These are phyloP conservation scores for Drosophila sordidula DNA, from an alignment of 2,888 invertebrate genomes.

Conservation along the genomic window DNA sequence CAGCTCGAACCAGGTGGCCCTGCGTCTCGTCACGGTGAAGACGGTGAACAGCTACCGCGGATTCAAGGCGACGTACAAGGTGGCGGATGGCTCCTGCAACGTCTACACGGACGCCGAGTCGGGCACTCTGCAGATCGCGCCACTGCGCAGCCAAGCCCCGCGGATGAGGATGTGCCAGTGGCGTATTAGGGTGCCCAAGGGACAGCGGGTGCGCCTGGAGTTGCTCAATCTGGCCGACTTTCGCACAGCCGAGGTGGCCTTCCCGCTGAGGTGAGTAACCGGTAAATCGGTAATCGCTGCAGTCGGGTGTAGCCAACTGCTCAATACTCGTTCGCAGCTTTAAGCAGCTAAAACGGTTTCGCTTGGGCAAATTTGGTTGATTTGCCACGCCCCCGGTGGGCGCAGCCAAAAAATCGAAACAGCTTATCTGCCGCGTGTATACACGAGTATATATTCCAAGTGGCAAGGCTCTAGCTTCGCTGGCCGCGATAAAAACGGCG, in stretches of 20 bases:
- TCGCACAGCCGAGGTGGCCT: neutral
- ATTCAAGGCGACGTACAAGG: constrained; percentile 88
- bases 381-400: too few species aligned
- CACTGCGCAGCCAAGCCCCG: neutral
- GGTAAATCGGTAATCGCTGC: neutral
- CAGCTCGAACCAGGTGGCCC: constrained; percentile 85
- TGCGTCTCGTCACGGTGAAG: constrained; percentile 86
- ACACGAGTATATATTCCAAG: too few species aligned
- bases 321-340: too few species aligned
- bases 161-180: constrained; percentile 87
- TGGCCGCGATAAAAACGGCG: too few species aligned
- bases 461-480: too few species aligned
- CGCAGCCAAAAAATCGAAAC: too few species aligned
- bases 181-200: constrained; percentile 89
- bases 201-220: constrained; percentile 87
- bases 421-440: too few species aligned
- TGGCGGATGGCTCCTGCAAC: constrained; percentile 87
- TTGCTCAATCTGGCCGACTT: constrained; percentile 86
- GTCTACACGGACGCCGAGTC: constrained; percentile 87
- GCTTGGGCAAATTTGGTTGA: too few species aligned
- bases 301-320: too few species aligned
- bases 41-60: constrained; percentile 85
- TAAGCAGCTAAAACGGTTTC: too few species aligned
- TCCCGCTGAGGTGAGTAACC: neutral
- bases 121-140: constrained; percentile 85